Evolutionary conservation across 2,113 vertebrate genomes (phyloP).

Genomic region (Trichomycterus rosablanca): DNA sequence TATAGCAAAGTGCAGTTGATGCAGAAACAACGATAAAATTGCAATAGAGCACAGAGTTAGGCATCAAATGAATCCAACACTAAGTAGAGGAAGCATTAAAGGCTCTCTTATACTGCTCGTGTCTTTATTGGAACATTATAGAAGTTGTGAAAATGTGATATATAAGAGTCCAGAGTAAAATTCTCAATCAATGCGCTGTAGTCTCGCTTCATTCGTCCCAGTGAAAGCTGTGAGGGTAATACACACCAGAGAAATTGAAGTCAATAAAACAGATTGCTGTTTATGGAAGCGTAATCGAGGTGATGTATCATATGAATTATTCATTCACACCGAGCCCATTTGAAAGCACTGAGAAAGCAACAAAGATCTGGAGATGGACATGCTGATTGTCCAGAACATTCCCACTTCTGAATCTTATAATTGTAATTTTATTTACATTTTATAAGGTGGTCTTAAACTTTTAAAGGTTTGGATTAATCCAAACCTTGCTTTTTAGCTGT

Average conservation of each 20-base stretch:
- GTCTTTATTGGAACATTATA: no score
- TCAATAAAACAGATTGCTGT: conserved; percentile 4
- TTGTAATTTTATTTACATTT: no score
- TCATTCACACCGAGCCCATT: no score
- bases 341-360: no score
- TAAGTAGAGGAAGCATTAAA: background rate
- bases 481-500: no score
- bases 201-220: conserved; percentile 21
- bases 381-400: background rate
- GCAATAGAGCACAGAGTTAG: background rate
- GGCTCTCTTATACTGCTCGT: no score
- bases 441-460: no score
- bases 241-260: conserved; percentile 4
- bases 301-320: conserved; percentile 1
- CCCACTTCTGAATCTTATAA: no score
- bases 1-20: conserved; percentile 2
- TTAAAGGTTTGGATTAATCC: no score
- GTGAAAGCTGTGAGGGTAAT: conserved; percentile 20
- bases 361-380: background rate
- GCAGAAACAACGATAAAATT: conserved; percentile 19
- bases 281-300: background rate
- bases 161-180: conserved; percentile 20
- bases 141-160: conserved; percentile 24
- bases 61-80: conserved; percentile 14
- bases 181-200: conserved; percentile 23